Conservation (phyloP, 2,888 invertebrate genomes). For the Ochropacha duplaris region DNA sequence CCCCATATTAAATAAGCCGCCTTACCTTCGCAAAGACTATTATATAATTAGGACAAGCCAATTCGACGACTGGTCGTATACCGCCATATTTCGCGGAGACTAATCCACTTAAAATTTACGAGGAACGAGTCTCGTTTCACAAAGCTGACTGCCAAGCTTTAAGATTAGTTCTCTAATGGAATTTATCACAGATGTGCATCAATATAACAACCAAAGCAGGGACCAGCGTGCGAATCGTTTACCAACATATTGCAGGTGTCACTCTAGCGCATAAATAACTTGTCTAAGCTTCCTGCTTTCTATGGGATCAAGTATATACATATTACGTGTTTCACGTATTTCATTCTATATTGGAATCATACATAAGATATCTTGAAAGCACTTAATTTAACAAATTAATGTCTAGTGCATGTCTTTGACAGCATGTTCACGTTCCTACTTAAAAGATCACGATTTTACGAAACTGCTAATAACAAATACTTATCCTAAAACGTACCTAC, state of each 20-base stretch:
- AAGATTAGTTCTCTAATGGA: conserved; percentile 69
- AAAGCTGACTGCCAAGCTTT: conserved; percentile 68
- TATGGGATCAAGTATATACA: conserved; percentile 30
- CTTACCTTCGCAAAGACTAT: neutral
- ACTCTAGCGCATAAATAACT: conserved; percentile 52
- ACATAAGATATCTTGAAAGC: neutral
- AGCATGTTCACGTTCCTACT: neutral
- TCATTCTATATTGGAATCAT: neutral
- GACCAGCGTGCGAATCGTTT: conserved; percentile 16
- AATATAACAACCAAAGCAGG: conserved; percentile 35
- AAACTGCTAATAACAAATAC: neutral
- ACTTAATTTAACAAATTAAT: conserved; percentile 3
- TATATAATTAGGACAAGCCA: conserved; percentile 12
- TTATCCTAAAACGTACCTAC: neutral
- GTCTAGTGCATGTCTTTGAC: neutral
- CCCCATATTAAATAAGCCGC: neutral
- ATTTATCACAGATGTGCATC: conserved; percentile 72
- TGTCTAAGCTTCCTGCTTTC: conserved; percentile 41
- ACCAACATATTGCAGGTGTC: conserved; percentile 52
- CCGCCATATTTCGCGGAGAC: conserved; percentile 28
- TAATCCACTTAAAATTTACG: conserved; percentile 59
- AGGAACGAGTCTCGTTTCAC: conserved; percentile 65
- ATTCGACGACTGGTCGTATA: conserved; percentile 17
- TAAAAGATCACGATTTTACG: neutral
- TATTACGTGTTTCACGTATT: neutral